phyloP scores from a whole-genome alignment of 2,888 invertebrate genomes.

The Apotomis turbidana region DNA sequence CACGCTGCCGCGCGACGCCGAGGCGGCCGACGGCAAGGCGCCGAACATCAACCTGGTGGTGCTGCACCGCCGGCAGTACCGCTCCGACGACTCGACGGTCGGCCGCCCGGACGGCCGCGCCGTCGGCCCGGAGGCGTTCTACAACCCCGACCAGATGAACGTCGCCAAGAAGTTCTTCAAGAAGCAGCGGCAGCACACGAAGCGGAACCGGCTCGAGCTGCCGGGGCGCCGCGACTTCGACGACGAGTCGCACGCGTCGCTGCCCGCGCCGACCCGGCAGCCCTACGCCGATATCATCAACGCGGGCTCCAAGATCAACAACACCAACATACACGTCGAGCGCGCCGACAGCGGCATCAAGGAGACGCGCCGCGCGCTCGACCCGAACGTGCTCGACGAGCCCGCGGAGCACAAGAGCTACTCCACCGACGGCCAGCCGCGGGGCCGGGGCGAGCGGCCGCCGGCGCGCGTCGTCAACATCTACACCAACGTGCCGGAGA shows the following conservation, averaged over 20 bases:
- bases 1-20: conserved; percentile 68
- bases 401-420: conserved; percentile 81
- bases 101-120: conserved; percentile 84
- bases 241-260: conserved; percentile 76
- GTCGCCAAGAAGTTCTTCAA: conserved; percentile 97
- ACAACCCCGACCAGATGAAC: conserved; percentile 96
- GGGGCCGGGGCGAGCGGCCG: conserved; percentile 67
- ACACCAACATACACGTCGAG: conserved; percentile 91
- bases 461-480: conserved; percentile 81
- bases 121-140: conserved; percentile 90
- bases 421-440: conserved; percentile 68
- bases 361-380: conserved; percentile 81
- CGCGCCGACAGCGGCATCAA: conserved; percentile 80
- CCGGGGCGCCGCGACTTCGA: conserved; percentile 85
- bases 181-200: conserved; percentile 90
- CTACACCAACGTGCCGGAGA: conserved; percentile 86
- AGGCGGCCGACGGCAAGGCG: conserved; percentile 64
- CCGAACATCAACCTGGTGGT: conserved; percentile 88
- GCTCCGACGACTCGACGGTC: conserved; percentile 87
- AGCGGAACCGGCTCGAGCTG: conserved; percentile 88
- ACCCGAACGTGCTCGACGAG: conserved; percentile 87
- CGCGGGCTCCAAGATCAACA: conserved; percentile 90
- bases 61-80: conserved; percentile 88
- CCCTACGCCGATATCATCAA: conserved; percentile 86
- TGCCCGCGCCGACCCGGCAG: conserved; percentile 78